A percentile compares a stretch with the other conserved stretches of the same genome.
These are phyloP conservation scores for Aleiodes sp. DNA, from an alignment of 1,140 invertebrate species.

Conservation along the genomic window DNA sequence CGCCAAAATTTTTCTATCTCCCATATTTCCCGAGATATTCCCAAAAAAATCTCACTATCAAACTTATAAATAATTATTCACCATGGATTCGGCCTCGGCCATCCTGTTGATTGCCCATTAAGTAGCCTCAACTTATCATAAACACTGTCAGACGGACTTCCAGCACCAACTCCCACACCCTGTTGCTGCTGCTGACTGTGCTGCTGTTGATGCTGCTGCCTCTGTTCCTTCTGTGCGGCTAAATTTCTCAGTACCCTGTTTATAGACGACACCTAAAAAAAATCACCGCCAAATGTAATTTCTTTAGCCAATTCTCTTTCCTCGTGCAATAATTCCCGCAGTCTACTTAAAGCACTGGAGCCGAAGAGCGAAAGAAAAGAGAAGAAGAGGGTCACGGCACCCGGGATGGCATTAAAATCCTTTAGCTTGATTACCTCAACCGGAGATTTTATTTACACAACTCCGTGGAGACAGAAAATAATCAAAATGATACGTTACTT, in stretches of 20 bases:
- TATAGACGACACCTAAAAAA: slow-evolving; percentile 92
- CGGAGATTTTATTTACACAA: not conserved
- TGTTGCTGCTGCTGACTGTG: slow-evolving; percentile 62
- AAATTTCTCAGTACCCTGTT: slow-evolving; percentile 96
- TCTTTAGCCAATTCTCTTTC: no score
- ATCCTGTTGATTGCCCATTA: slow-evolving; percentile 78
- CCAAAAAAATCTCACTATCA: no score
- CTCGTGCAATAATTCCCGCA: not conserved
- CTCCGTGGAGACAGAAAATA: slow-evolving; percentile 33
- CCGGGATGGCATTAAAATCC: not conserved
- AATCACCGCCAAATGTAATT: not conserved
- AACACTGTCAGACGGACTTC: slow-evolving; percentile 70
- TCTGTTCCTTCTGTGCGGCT: slow-evolving; percentile 88
- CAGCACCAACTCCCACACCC: slow-evolving; percentile 63
- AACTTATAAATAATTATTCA: slow-evolving; percentile 53
- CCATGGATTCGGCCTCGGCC: slow-evolving; percentile 71
- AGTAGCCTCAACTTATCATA: slow-evolving; percentile 88
- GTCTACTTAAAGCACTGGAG: not conserved
- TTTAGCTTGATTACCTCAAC: slow-evolving; percentile 10
- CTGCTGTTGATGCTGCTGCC: slow-evolving; percentile 57
- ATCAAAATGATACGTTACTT: slow-evolving; percentile 58
- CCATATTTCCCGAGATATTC: no score
- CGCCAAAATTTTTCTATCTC: no score
- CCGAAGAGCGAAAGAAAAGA: no score
- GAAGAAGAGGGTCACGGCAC: not conserved